phyloP scores from a whole-genome alignment of 2,888 invertebrate genomes.

The Mamestra brassicae region DNA sequence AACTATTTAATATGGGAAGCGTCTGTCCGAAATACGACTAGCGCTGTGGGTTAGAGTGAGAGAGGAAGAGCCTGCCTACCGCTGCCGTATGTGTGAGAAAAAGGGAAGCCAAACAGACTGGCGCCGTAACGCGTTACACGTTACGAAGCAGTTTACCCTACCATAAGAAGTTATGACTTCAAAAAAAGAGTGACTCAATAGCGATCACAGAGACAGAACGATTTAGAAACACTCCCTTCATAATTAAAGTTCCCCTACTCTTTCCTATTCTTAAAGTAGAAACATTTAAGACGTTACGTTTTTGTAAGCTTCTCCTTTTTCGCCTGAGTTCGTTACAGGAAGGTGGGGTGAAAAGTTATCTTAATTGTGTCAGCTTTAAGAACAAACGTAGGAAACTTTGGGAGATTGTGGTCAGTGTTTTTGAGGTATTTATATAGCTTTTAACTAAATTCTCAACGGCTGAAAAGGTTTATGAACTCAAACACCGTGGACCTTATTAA shows the following conservation, averaged over 20 bases:
- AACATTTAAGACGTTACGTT: not conserved
- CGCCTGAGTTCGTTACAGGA: not conserved
- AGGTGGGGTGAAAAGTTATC: not conserved
- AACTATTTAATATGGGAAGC: no score
- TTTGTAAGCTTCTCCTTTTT: constrained; percentile 12
- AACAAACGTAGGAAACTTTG: constrained; percentile 2
- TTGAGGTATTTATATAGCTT: not conserved
- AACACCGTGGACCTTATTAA: no score
- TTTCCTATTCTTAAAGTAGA: not conserved
- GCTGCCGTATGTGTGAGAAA: no score
- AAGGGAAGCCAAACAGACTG: no score
- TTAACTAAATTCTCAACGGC: not conserved
- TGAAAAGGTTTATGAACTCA: not conserved
- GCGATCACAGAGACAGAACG: not conserved
- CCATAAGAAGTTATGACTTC: no score
- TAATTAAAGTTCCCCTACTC: constrained; percentile 1
- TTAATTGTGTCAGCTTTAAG: not conserved
- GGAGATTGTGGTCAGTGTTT: constrained; percentile 4
- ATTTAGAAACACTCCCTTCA: constrained; percentile 2
- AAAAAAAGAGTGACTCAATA: no score
- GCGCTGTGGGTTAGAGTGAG: no score
- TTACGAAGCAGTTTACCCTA: no score
- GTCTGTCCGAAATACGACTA: no score
- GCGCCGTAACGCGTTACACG: no score
- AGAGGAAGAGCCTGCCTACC: no score